Evolutionary conservation across 2,888 invertebrate genomes (phyloP).

Genomic region (Nipponacmea schrenckii): DNA sequence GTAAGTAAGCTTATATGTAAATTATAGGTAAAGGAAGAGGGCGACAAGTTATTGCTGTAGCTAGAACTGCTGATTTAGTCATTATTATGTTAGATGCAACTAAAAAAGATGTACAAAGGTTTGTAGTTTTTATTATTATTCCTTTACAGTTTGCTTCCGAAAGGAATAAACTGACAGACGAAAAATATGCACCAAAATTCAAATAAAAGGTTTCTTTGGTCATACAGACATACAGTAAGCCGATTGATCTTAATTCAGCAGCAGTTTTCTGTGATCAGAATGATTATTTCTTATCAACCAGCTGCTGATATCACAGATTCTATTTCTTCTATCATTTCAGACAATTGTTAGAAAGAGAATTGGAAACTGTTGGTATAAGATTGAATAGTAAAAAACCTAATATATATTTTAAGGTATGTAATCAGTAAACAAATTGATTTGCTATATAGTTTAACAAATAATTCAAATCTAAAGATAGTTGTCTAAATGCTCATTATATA

Average conservation of each 20-base stretch:
- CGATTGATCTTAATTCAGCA: no score
- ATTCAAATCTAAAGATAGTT: background rate
- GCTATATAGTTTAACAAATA: background rate
- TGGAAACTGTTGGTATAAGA: constrained; percentile 97
- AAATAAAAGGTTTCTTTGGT: no score
- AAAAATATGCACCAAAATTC: background rate
- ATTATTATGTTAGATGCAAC: constrained; percentile 99
- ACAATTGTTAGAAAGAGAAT: constrained; percentile 88
- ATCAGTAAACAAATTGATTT: background rate
- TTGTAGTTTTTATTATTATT: constrained; percentile 16
- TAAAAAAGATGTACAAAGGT: constrained; percentile 92
- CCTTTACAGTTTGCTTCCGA: background rate
- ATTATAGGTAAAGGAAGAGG: constrained; percentile 84
- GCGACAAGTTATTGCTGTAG: constrained; percentile 96
- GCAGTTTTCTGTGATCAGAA: no score
- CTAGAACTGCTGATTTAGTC: constrained; percentile 95
- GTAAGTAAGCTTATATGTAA: no score
- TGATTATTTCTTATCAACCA: no score
- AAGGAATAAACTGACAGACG: no score
- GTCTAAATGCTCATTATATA: no score
- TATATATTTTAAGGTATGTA: constrained; percentile 92
- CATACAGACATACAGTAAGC: no score
- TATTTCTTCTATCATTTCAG: constrained; percentile 63
- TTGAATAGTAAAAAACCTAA: constrained; percentile 95
- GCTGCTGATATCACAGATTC: no score